phyloP scores from a whole-genome alignment of 1,140 invertebrate species.

The Drosophila pachea region DNA sequence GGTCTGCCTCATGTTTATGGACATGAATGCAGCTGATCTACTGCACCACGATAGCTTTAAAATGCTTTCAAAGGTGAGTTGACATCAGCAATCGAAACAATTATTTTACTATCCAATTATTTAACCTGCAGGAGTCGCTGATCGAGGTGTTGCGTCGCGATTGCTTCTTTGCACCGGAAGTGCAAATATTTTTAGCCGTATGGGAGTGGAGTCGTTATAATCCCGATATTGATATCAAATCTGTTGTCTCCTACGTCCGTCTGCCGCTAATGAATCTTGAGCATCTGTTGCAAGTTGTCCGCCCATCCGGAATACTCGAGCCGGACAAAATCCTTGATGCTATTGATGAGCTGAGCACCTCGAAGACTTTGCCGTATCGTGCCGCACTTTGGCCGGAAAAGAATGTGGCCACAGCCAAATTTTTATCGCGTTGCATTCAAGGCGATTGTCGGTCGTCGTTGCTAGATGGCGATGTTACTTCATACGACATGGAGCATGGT shows the following conservation, averaged over 20 bases:
- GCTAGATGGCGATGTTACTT: constrained; percentile 90
- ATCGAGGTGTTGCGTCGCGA: constrained; percentile 92
- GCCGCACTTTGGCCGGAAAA: constrained; percentile 91
- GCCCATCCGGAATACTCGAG: constrained; percentile 90
- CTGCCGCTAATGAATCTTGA: constrained; percentile 91
- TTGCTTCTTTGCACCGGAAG: constrained; percentile 97
- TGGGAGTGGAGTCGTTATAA: constrained; percentile 91
- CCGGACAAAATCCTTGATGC: constrained; percentile 96
- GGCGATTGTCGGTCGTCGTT: constrained; percentile 93
- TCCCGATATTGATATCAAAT: constrained; percentile 82
- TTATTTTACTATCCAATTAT: background rate
- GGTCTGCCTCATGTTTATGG: constrained; percentile 90
- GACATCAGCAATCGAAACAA: background rate
- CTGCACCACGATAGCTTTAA: constrained; percentile 91
- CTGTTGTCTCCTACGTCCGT: constrained; percentile 84
- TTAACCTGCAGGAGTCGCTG: constrained; percentile 81
- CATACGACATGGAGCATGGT: constrained; percentile 79
- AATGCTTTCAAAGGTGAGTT: constrained; percentile 87
- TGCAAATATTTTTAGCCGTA: constrained; percentile 95
- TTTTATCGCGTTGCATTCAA: constrained; percentile 89
- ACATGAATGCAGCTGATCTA: constrained; percentile 91
- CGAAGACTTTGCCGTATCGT: constrained; percentile 88
- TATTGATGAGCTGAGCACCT: constrained; percentile 90
- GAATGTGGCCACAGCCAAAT: constrained; percentile 90
- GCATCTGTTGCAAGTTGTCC: constrained; percentile 92